Evolutionary conservation across 2,888 invertebrate species (phyloP).

Genomic region (Tolmerus cingulatus): DNA sequence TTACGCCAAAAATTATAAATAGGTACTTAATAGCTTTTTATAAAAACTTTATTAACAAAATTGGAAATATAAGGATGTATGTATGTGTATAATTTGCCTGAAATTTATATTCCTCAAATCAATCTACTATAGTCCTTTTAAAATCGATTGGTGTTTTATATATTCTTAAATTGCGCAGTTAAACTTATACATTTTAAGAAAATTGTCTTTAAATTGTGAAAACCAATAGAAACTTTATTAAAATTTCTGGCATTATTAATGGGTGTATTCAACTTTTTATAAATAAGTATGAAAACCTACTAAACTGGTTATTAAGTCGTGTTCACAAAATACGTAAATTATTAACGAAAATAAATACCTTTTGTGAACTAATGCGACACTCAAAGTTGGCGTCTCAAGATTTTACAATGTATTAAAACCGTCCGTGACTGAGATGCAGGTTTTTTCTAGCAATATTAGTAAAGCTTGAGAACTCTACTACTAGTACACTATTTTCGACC

Average conservation of each 20-base stretch:
- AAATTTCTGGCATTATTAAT: not conserved
- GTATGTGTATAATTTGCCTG: too few species aligned
- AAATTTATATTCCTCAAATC: too few species aligned
- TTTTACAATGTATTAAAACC: not conserved
- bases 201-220: not conserved
- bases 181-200: not conserved
- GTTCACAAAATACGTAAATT: not conserved
- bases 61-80: too few species aligned
- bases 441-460: not conserved
- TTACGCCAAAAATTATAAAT: too few species aligned
- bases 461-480: not conserved
- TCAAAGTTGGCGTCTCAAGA: not conserved
- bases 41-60: too few species aligned
- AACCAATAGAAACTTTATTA: not conserved
- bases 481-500: not conserved
- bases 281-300: not conserved
- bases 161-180: not conserved
- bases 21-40: too few species aligned
- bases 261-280: not conserved
- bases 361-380: not conserved
- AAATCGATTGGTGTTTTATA: too few species aligned
- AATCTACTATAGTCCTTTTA: too few species aligned
- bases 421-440: not conserved
- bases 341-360: not conserved
- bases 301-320: not conserved